Conservation (phyloP, 2,113 vertebrate species). For the Lipotes vexillifer region DNA sequence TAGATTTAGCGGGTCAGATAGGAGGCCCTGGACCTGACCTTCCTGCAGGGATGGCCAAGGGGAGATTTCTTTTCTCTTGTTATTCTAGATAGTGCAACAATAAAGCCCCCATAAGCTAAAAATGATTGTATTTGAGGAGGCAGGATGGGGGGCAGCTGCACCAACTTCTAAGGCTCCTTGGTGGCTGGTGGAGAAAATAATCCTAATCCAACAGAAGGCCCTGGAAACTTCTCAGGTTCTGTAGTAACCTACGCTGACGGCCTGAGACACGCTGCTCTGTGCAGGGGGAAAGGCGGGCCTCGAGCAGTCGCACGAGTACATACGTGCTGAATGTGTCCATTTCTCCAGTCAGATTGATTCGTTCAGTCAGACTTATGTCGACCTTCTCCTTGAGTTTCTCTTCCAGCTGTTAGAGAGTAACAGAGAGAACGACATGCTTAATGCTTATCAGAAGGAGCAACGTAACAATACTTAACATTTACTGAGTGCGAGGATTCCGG, state of each 20-base stretch:
- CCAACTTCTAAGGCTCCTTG: constrained; percentile 12
- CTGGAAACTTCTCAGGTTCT: not conserved
- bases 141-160: not conserved
- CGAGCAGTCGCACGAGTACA: constrained; percentile 43
- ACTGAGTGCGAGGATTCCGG: not conserved
- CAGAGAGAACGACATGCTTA: not conserved
- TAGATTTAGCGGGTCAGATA: not conserved
- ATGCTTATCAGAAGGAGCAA: not conserved
- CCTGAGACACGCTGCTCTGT: not conserved
- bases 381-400: constrained; percentile 99
- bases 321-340: constrained; percentile 99
- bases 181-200: not conserved
- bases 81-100: constrained; percentile 63
- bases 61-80: not conserved
- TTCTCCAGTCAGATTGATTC: constrained; percentile 95
- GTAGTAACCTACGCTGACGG: not conserved
- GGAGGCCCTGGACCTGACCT: not conserved
- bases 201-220: constrained; percentile 23
- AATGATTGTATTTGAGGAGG: not conserved
- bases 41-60: not conserved
- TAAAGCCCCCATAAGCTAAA: not conserved
- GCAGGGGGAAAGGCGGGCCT: not conserved
- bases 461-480: not conserved
- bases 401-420: constrained; percentile 87
- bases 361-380: constrained; percentile 89